Evolutionary conservation across 30 jellyfish, hydroid and myxozoan genomes (phyloP), one percentile per base, ranked within the genome.

Genomic region (Aurelia aurita): DNA sequence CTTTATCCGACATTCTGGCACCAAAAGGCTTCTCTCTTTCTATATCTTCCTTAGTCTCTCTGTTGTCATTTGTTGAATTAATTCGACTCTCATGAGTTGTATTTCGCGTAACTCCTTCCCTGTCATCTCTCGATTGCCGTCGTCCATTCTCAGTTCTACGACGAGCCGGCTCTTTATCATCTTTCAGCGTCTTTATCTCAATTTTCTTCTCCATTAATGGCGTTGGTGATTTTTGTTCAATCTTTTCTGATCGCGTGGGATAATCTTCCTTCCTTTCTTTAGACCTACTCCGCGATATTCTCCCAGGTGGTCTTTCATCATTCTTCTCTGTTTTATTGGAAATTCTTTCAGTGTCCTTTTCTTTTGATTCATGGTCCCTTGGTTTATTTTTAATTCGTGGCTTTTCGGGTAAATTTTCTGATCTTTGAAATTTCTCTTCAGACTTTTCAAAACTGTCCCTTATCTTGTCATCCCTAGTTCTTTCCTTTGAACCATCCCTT

Each of bases 131-230:
- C 14, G 67, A n/a, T n/a, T 22, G 26, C 25, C 29, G 0, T 55
- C 14, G 10, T 3, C 67, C 67, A 19, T 55, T 22, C 14, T 55
- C 29, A 19, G 11, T 22, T 55, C 29, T 55, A 22, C 29, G 29
- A 22, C 67, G 25, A 19, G 12, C 67, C 5, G 13, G 29, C 67
- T 55, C 29, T 16, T 55, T 55, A 5, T 55, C 67, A 55, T 16
- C 87, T 23, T n/a, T 18, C 21, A 46, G 12, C 20, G 69, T 11
- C 31, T 5, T 28, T 22, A 29, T 31, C 5, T 44, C 57, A 16
- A 44, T 19, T 15, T 77, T 44, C 54, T 53, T 27, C 35, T 59
- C 79, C 79, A 77, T 59, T 15, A 77, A 63, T 5, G 88, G 79
- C 27, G 59, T 77, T 18, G 88, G 88, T 7, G 31, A n/a, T 27